Conservation (phyloP, 92 coral and sea anemone species). For the Epizoanthus rinbou region DNA sequence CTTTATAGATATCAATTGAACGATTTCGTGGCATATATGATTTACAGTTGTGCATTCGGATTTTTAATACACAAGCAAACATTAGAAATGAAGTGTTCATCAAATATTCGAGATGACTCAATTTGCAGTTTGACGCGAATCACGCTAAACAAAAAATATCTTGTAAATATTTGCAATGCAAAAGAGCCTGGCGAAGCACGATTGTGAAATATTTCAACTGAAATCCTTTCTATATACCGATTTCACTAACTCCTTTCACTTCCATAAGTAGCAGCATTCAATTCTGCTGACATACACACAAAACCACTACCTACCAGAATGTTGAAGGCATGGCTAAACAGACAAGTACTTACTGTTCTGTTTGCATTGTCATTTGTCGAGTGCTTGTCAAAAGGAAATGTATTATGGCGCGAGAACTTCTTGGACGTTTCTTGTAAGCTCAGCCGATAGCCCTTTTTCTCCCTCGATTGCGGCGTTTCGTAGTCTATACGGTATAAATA, state of each 20-base stretch:
- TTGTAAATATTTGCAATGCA: constrained; percentile 24
- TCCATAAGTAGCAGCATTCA: too few species aligned
- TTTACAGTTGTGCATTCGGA: too few species aligned
- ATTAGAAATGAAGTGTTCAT: too few species aligned
- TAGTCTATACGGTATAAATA: constrained; percentile 39
- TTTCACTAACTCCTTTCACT: too few species aligned
- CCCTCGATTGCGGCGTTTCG: constrained; percentile 34
- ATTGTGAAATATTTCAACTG: constrained; percentile 16
- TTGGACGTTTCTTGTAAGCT: constrained; percentile 38
- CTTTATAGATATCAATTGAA: too few species aligned
- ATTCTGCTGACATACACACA: too few species aligned
- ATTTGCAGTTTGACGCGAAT: too few species aligned
- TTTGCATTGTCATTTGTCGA: constrained; percentile 38
- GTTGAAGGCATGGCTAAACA: neutral
- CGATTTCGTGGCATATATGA: too few species aligned
- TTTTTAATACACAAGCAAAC: too few species aligned
- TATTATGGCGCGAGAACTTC: constrained; percentile 34
- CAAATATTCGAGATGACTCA: too few species aligned
- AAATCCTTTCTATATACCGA: neutral
- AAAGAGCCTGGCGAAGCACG: too few species aligned
- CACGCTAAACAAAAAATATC: constrained; percentile 6
- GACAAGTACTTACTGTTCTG: constrained; percentile 10
- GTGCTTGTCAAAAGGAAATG: constrained; percentile 44
- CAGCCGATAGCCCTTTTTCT: constrained; percentile 36
- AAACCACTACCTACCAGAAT: too few species aligned